Base-by-base conservation (phyloP, 1,140 invertebrate species). In the Formica exsecta region DNA sequence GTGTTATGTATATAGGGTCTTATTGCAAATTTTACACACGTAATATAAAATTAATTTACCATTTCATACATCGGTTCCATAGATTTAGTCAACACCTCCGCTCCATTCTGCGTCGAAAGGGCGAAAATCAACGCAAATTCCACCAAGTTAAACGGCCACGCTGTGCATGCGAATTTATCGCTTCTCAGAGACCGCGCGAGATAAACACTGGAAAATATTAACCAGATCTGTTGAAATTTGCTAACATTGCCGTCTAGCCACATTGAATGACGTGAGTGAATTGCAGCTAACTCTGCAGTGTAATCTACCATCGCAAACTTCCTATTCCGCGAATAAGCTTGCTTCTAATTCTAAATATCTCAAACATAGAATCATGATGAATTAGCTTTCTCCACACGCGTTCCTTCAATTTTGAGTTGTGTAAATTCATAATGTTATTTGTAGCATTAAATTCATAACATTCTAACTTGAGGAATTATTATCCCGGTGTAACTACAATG, bases 111-210 rank as follows among this genome's bases (percentile, higher is more conserved):
- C 48, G 81, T 73, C 11, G 65, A 90, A 32, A 95, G 79, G 36
- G 89, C 87, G 16, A 92, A 85, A 38, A 95, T 88, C n/a, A 95
- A 77, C 13, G 93, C 75, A 4, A 93, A 68, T 79, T 93, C 91
- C 3, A 90, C 87, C 1, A 95, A 41, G 73, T 94, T 94, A 87
- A 95, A 95, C 19, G 95, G 94, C 73, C 93, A 87, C 0, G 94
- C 93, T 19, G 92, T 83, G 70, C 90, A 92, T 1, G 94, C 93
- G 59, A 93, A 76, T 48, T 87, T 87, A 73, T 91, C 86, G 59
- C 79, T 93, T 77, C 32, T 71, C 70, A 93, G 75, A 7, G 94
- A 93, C 32, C 92, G 89, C 5, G 93, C 41, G 59, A 95, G 70
- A 79, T 94, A 94, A 89, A 92, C 92, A 70, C 92, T 93, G 85